phyloP scores from a whole-genome alignment of 2,113 vertebrate species.

The Oncorhynchus kisutch region DNA sequence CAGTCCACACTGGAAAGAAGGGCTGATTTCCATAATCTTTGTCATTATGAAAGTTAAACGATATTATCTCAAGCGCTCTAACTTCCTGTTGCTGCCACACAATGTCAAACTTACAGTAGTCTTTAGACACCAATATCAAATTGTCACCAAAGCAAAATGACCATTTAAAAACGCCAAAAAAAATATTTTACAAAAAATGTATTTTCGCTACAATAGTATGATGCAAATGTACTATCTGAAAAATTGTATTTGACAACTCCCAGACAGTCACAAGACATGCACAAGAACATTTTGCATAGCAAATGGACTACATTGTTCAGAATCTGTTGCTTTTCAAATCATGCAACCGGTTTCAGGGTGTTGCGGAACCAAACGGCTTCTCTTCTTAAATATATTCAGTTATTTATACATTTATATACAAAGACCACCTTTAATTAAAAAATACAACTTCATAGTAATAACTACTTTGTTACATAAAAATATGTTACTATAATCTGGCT shows the following conservation, averaged over 20 bases:
- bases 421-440: slow-evolving; percentile 53
- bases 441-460: slow-evolving; percentile 52
- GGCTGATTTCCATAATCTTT: slow-evolving; percentile 1
- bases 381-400: slow-evolving; percentile 41
- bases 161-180: neutral
- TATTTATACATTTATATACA: slow-evolving; percentile 56
- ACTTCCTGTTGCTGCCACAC: slow-evolving; percentile 10
- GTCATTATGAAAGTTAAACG: neutral
- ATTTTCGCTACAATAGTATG: neutral
- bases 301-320: slow-evolving; percentile 8
- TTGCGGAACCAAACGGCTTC: slow-evolving; percentile 33
- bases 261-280: neutral
- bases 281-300: slow-evolving; percentile 4
- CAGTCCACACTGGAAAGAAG: neutral
- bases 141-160: neutral
- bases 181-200: neutral
- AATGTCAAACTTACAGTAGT: neutral
- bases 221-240: neutral
- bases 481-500: slow-evolving; percentile 37
- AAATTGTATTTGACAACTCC: neutral
- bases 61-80: neutral
- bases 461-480: slow-evolving; percentile 54
- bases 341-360: slow-evolving; percentile 16
- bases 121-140: neutral
- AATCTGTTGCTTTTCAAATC: slow-evolving; percentile 23